Evolutionary conservation across 2,113 vertebrate species (phyloP), one percentile per base, ranked within the genome.

Genomic region (Chrysochloris asiatica): DNA sequence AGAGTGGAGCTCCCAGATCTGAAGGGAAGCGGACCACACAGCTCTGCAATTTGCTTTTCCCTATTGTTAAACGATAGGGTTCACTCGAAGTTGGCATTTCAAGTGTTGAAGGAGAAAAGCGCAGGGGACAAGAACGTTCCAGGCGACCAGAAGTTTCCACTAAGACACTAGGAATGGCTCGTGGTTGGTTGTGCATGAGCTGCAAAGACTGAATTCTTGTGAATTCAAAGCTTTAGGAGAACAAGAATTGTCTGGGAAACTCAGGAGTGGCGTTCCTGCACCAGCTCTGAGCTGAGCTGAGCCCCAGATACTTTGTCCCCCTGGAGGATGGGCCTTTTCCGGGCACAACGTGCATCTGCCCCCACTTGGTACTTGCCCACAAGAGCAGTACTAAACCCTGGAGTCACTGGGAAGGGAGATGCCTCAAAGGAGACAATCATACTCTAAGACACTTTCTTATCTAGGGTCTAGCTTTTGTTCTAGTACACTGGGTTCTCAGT

Each of bases 81-180:
- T 47, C 26, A 4, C 69, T 41, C 33, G 13, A 36, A 52, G 72
- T 63, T 79, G 82, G 50, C 16, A 28, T 65, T 83, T 56, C 71
- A 12, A 52, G 69, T 24, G 33, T 71, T 47, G 63, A 30, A 82
- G 26, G 75, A 73, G 91, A 69, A 54, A 59, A 76, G n/a, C 33
- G 21, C 79, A 54, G 71, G 45, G 71, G 19, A 71, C 36, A 1
- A 72, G 65, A 83, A 54, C 3, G 3, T 26, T 30, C 14, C 77
- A 14, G 50, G 80, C 19, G 17, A 22, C 90, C 83, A 89, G 73
- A 85, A 92, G 89, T 50, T 87, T 56, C 47, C 67, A 77, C 3
- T 16, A 59, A 72, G 43, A 77, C 65, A 11, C 61, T 16, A 28
- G 56, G 50, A 72, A 12, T 3, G 50, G 22, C 3, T 48, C 30